Base-by-base conservation (phyloP, 1,140 invertebrate species). In the Ceratina calcarata region DNA sequence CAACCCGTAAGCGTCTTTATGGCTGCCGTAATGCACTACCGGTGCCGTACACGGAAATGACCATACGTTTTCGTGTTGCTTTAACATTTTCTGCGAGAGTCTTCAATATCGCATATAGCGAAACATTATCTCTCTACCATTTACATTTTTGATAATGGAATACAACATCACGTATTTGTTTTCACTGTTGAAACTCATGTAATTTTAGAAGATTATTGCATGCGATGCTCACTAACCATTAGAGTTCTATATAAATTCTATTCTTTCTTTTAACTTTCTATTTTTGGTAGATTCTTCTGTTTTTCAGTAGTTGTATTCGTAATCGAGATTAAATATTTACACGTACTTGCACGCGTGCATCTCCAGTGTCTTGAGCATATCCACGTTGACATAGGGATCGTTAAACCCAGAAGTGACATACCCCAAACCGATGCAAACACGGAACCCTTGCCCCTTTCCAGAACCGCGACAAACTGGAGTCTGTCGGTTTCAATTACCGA, bases 401-500 rank as follows among this genome's bases (percentile, higher is more conserved):
- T 78, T 72, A 72, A 71, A 69, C 3, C 15, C 61, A 60, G 32
- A 20, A 13, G 24, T 76, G 79, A 87, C 78, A 79, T 87, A 71
- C 24, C 73, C 72, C 37, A 60, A 61, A 37, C 71, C 71, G 55
- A 16, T 62, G 70, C 69, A 84, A 85, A 86, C 78, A 78, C 82
- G 86, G 49, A 82, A 82, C 76, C 82, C 78, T 32, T 68, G 45
- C 49, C 79, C 61, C 24, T 24, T 57, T 64, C n/a, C 69, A 53
- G 13, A 57, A 66, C 72, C 60, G 18, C 15, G 61, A 69, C 71
- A 80, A 64, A 15, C 55, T 49, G 76, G 65, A 80, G 80, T 81
- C 75, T 80, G 84, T 88, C 85, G 71, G 65, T 86, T 87, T 85
- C 80, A 86, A 89, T 89, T 89, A 86, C 67, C 82, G 45, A 62